Evolutionary conservation across 2,888 invertebrate species (phyloP).

Genomic region (Aleiodes leptofemur): DNA sequence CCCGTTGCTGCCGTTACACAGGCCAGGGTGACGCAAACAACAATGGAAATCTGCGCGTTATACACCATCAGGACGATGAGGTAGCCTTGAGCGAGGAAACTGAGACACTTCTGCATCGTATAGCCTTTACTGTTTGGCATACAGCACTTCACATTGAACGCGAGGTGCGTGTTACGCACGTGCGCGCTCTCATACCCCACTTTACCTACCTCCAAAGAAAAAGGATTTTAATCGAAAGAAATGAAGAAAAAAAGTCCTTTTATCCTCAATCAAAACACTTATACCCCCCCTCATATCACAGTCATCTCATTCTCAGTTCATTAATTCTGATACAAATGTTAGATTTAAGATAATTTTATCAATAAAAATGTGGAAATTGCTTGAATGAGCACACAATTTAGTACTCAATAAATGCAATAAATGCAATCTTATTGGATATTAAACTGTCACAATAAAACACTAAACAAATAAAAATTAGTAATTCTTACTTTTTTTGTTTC

Average conservation of each 20-base stretch:
- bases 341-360: conserved; percentile 2
- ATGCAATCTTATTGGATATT: no score
- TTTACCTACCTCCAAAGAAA: conserved; percentile 12
- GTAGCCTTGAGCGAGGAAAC: conserved; percentile 76
- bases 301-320: conserved; percentile 29
- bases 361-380: neutral
- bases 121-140: conserved; percentile 86
- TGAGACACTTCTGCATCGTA: conserved; percentile 81
- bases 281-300: neutral
- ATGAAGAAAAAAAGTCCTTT: neutral
- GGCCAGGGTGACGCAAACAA: conserved; percentile 64
- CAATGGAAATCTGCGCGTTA: conserved; percentile 52
- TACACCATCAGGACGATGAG: conserved; percentile 62
- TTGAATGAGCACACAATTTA: neutral
- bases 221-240: neutral
- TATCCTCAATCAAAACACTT: neutral
- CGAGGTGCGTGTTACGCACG: conserved; percentile 58
- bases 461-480: neutral
- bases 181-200: conserved; percentile 41
- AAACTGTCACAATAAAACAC: no score
- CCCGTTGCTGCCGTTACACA: conserved; percentile 68
- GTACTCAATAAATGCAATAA: no score
- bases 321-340: conserved; percentile 11
- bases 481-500: conserved; percentile 59
- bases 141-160: conserved; percentile 83